These are phyloP conservation scores for Centropyge bicolor DNA, from an alignment of 2,797 vertebrate genomes.

Conservation along the genomic window DNA sequence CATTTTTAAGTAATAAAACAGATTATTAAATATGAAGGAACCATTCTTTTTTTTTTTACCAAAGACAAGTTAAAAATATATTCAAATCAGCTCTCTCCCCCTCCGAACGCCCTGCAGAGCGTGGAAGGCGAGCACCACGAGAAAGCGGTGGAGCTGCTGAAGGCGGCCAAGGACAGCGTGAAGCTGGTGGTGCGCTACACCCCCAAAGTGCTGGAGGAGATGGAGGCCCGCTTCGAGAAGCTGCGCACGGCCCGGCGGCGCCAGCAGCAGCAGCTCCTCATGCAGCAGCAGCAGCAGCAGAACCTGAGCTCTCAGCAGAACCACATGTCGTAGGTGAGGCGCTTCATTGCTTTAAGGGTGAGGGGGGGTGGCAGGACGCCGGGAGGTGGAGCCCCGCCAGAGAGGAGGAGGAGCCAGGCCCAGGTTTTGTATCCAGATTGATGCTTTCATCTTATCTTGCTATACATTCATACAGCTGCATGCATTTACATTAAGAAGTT, in stretches of 20 bases:
- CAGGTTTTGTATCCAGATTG: neutral
- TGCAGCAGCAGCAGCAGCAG: constrained; percentile 95
- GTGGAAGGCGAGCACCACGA: constrained; percentile 99
- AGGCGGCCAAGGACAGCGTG: constrained; percentile 96
- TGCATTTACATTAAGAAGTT: too few species aligned
- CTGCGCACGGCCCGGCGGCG: constrained; percentile 95
- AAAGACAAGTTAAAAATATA: neutral
- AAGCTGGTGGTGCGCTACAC: constrained; percentile 99
- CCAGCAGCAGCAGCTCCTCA: constrained; percentile 96
- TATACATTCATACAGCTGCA: neutral
- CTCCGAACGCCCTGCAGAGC: constrained; percentile 84
- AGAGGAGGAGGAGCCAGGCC: neutral
- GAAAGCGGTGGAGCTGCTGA: constrained; percentile 97
- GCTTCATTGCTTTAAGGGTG: constrained; percentile 87
- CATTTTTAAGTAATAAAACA: constrained; percentile 4
- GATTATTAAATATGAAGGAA: constrained; percentile 18
- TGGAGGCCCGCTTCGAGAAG: constrained; percentile 99
- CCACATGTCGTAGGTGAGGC: constrained; percentile 99
- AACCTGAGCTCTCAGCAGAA: constrained; percentile 92
- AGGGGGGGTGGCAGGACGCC: neutral
- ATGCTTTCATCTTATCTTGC: neutral
- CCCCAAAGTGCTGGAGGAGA: constrained; percentile 98
- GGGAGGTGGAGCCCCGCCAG: neutral
- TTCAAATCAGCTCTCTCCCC: constrained; percentile 27
- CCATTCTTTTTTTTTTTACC: neutral